Base-by-base conservation (phyloP, 1,140 invertebrate genomes). In the Popillia japonica region DNA sequence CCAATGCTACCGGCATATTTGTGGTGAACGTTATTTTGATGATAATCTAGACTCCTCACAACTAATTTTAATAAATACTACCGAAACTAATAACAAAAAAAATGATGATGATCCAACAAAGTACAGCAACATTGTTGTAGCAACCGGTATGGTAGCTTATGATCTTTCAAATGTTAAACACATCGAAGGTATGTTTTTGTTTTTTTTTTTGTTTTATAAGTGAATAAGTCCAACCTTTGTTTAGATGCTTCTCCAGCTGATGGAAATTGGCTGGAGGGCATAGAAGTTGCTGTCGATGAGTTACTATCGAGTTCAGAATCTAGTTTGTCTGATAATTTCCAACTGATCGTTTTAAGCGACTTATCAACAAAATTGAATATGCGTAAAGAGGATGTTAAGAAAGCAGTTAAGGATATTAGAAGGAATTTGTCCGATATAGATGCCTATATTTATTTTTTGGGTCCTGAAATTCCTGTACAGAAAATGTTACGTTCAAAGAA, bases 231-330 rank as follows among this genome's bases (percentile, higher is more conserved):
- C 11, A 14, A 10, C 9, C 17, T n/a, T 55, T 0, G 6, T 55
- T n/a, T 55, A 55, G 61, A 68, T 41, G 72, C 72, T 17, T 17
- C 34, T n/a, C 34, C 72, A 8, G 11, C 11, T 0, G 4, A 2
- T 40, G 72, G 72, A 4, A 74, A 74, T 41, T 74, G 72, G 72
- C 34, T 74, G 2, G 72, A 74, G 41, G 72, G 72, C 41, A 22
- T 74, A 27, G 40, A 41, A 40, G n/a, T 74, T 3, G 72, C 40
- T 9, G 72, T 41, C 6, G 41, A 74, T 41, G 34, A 10, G n/a
- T 74, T 74, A n/a, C 3, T 74, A 17, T 7, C 17, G n/a, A 41
- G n/a, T 11, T 10, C 34, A 7, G 41, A 74, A 74, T 20, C 17
- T 17, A n/a, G 4, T 41, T 9, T 20, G 14, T 41, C 11, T 41